Percentiles rank a stretch among this genome's conserved stretches.
Conservation (phyloP, 1,140 invertebrate species). For the Hyposmocoma kahamanoa region DNA sequence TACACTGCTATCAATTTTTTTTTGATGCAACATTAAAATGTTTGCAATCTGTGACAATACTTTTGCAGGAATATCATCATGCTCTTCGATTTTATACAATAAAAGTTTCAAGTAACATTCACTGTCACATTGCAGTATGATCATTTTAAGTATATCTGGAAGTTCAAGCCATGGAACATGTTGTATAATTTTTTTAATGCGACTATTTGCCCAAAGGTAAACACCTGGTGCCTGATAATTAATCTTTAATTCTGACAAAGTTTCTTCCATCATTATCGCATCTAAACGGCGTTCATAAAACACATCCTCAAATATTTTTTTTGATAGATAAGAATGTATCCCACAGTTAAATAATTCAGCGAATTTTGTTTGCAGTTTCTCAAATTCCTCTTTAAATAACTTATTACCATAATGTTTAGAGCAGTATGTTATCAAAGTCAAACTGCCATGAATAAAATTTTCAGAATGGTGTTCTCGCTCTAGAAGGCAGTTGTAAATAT, state of each 20-base stretch:
- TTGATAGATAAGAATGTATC: slow-evolving; percentile 40
- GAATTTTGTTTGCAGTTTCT: slow-evolving; percentile 18
- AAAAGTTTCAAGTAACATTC: slow-evolving; percentile 35
- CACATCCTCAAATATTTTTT: slow-evolving; percentile 31
- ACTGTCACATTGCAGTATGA: slow-evolving; percentile 34
- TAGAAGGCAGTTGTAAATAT: slow-evolving; percentile 27
- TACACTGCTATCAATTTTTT: slow-evolving; percentile 21
- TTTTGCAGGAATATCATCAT: slow-evolving; percentile 14
- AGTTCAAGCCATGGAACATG: slow-evolving; percentile 30
- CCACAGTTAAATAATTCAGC: slow-evolving; percentile 10
- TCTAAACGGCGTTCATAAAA: slow-evolving; percentile 8
- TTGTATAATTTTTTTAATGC: slow-evolving; percentile 27
- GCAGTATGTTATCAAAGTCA: slow-evolving; percentile 39
- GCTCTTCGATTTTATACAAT: slow-evolving; percentile 26
- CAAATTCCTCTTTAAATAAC: slow-evolving; percentile 13
- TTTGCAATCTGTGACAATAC: slow-evolving; percentile 24
- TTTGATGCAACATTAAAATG: slow-evolving; percentile 24
- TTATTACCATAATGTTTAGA: slow-evolving; percentile 20
- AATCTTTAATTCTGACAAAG: slow-evolving; percentile 19
- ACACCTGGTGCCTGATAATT: slow-evolving; percentile 34
- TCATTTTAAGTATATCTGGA: slow-evolving; percentile 22
- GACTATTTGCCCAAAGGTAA: slow-evolving; percentile 35
- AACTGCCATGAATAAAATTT: slow-evolving; percentile 55
- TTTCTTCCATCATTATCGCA: slow-evolving; percentile 19
- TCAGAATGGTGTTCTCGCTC: slow-evolving; percentile 26